A percentile compares a stretch with the other conserved stretches of the same genome.
phyloP scores from a whole-genome alignment of 2,797 vertebrate genomes.

The Odontamblyopus rebecca region DNA sequence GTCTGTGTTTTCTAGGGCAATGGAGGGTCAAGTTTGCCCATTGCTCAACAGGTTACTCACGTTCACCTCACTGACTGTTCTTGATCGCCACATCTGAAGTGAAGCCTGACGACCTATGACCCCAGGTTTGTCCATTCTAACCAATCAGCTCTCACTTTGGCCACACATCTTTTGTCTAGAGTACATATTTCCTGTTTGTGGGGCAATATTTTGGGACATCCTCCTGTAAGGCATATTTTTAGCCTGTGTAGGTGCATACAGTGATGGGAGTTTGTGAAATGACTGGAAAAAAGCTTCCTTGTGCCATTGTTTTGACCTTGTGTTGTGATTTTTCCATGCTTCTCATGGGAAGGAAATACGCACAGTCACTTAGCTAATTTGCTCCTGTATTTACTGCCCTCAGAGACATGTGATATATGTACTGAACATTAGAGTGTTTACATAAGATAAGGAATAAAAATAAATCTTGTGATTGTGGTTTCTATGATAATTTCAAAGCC shows the following conservation, averaged over 20 bases:
- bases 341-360: conserved; percentile 59
- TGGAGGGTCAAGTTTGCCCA: conserved; percentile 5
- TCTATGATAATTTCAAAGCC: neutral
- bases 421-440: neutral
- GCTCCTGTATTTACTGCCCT: conserved; percentile 11
- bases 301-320: conserved; percentile 61
- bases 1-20: conserved; percentile 6
- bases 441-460: neutral
- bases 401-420: neutral
- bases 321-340: conserved; percentile 23
- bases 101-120: neutral
- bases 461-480: neutral
- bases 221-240: conserved; percentile 56
- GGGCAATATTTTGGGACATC: conserved; percentile 21
- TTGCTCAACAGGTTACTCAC: conserved; percentile 12
- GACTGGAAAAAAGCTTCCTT: conserved; percentile 47
- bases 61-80: neutral
- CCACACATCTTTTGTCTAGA: conserved; percentile 27
- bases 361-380: conserved; percentile 51
- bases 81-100: neutral
- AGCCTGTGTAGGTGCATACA: conserved; percentile 25
- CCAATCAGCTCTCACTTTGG: neutral
- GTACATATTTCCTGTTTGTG: conserved; percentile 54
- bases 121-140: neutral
- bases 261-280: conserved; percentile 40